Conservation (phyloP, 2,797 vertebrate species). For the Sebastes trivittatus region DNA sequence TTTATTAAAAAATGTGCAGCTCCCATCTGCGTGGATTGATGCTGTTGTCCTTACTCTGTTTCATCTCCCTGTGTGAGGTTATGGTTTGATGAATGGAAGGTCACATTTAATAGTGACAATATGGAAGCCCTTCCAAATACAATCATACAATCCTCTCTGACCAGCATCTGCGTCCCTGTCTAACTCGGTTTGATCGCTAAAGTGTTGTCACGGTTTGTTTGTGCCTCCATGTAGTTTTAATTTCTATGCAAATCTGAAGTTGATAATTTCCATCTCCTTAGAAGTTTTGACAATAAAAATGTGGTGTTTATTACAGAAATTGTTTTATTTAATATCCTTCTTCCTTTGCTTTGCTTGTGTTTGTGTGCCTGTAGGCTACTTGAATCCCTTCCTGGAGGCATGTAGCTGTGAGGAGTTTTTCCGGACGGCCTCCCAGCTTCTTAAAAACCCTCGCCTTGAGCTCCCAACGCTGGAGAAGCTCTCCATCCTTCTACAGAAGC, state of each 20-base stretch:
- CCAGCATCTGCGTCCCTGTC: conserved; percentile 62
- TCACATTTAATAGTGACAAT: conserved; percentile 52
- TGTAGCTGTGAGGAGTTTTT: conserved; percentile 91
- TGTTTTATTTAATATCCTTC: conserved; percentile 9
- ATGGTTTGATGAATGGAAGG: conserved; percentile 38
- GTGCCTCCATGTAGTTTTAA: conserved; percentile 34
- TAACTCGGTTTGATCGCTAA: conserved; percentile 23
- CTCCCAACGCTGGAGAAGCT: conserved; percentile 86
- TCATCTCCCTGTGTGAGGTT: conserved; percentile 44
- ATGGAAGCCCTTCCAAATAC: conserved; percentile 46
- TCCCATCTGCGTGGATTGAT: conserved; percentile 49
- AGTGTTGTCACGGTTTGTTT: conserved; percentile 48
- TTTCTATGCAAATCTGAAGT: conserved; percentile 41
- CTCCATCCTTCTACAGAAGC: conserved; percentile 91
- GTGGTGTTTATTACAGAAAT: conserved; percentile 29
- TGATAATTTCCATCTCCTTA: conserved; percentile 36
- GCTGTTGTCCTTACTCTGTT: conserved; percentile 41
- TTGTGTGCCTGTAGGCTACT: conserved; percentile 75
- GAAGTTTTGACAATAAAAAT: conserved; percentile 24
- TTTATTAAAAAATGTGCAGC: conserved; percentile 48
- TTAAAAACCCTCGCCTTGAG: conserved; percentile 85
- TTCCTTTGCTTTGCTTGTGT: conserved; percentile 26
- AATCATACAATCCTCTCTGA: conserved; percentile 22
- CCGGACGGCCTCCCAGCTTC: conserved; percentile 80
- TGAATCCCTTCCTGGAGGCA: conserved; percentile 85